phyloP scores from a whole-genome alignment of 53 echinoderm and acorn worm genomes.

The Hippasteria phrygiana region DNA sequence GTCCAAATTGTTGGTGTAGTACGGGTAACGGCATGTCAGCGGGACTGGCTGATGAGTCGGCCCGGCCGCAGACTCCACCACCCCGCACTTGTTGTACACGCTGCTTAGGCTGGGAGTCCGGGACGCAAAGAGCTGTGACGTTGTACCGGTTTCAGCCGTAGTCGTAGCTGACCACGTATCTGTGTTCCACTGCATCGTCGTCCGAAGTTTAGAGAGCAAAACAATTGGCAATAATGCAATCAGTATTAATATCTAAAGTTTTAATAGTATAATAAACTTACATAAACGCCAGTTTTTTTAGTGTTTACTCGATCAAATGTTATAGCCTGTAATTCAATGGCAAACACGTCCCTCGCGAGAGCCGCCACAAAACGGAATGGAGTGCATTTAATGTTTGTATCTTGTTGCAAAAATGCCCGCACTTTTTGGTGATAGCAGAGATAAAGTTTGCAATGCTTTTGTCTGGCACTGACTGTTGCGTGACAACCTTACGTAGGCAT shows the following conservation, averaged over 20 bases:
- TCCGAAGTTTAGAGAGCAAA: no score
- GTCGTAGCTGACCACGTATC: constrained; percentile 47
- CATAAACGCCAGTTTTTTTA: neutral
- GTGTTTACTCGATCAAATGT: constrained; percentile 58
- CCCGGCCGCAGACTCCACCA: neutral
- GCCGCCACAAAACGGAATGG: constrained; percentile 27
- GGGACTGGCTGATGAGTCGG: constrained; percentile 61
- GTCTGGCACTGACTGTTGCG: neutral
- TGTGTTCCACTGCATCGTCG: constrained; percentile 55
- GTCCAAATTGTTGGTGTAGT: constrained; percentile 82
- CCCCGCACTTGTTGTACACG: constrained; percentile 33
- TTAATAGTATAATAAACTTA: constrained; percentile 17
- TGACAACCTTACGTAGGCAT: neutral
- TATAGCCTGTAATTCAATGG: constrained; percentile 44
- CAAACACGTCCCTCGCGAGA: constrained; percentile 14
- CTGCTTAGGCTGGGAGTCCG: constrained; percentile 24
- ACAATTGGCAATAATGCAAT: neutral
- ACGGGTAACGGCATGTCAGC: constrained; percentile 81
- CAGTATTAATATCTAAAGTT: neutral
- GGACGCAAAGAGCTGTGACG: constrained; percentile 20
- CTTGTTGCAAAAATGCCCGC: constrained; percentile 19
- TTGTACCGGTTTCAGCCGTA: constrained; percentile 26
- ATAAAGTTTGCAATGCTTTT: neutral
- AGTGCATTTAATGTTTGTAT: constrained; percentile 19
- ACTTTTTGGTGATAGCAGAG: neutral